Conservation (phyloP, 1,140 invertebrate species). For the Tyrophagus putrescentiae region DNA sequence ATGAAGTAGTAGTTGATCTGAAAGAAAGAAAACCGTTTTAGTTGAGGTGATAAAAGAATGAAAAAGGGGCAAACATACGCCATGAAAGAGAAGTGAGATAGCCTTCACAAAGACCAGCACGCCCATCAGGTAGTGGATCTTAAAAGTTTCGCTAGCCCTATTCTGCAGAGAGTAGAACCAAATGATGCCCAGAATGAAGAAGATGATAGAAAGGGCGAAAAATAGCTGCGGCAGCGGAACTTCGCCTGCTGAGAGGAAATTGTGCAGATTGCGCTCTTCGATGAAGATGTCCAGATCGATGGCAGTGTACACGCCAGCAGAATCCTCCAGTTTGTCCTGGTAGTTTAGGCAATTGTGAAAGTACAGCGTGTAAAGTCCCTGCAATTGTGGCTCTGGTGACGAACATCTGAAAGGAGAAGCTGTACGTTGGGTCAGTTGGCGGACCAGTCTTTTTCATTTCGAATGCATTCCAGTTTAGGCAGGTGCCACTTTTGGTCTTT, state of each 20-base stretch:
- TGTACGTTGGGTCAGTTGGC: no score
- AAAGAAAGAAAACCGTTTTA: not conserved
- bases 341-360: constrained; percentile 86
- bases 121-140: constrained; percentile 95
- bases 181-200: constrained; percentile 69
- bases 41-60: not conserved
- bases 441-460: no score
- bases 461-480: no score
- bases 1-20: constrained; percentile 90
- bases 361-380: constrained; percentile 85
- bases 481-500: no score
- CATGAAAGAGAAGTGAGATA: constrained; percentile 81
- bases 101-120: constrained; percentile 82
- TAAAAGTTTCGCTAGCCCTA: constrained; percentile 60
- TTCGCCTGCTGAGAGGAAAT: constrained; percentile 89
- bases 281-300: constrained; percentile 23
- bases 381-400: constrained; percentile 58
- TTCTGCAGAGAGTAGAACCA: constrained; percentile 79
- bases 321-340: constrained; percentile 30
- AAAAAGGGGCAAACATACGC: constrained; percentile 38
- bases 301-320: constrained; percentile 27
- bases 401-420: constrained; percentile 41
- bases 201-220: constrained; percentile 75
- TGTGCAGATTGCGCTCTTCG: constrained; percentile 54
- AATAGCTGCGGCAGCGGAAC: constrained; percentile 86